phyloP scores from a whole-genome alignment of 2,113 vertebrate genomes.

The Sturnira hondurensis region DNA sequence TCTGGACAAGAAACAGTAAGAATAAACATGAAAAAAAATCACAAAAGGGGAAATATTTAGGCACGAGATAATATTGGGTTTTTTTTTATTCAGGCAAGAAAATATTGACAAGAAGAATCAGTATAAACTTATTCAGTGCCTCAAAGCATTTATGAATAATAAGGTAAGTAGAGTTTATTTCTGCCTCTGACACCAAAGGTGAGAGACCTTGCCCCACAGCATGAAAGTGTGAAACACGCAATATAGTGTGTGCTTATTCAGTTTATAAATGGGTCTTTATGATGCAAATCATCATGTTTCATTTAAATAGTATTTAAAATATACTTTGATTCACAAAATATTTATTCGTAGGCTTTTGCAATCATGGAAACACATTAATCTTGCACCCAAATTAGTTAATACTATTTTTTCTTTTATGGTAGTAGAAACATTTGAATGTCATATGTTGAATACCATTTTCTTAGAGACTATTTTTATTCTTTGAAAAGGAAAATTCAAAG shows the following conservation, averaged over 20 bases:
- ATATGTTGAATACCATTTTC: neutral
- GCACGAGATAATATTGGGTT: neutral
- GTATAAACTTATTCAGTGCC: slow-evolving; percentile 98
- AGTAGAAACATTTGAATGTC: neutral
- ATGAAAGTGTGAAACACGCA: neutral
- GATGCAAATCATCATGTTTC: neutral
- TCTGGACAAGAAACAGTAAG: slow-evolving; percentile 98
- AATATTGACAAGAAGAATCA: slow-evolving; percentile 96
- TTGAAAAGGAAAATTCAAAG: slow-evolving; percentile 10
- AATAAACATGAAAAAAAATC: slow-evolving; percentile 16
- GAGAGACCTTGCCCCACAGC: neutral
- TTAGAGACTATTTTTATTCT: neutral
- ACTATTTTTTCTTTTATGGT: neutral
- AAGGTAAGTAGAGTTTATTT: slow-evolving; percentile 86
- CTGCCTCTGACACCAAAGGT: neutral
- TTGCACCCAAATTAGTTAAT: slow-evolving; percentile 5
- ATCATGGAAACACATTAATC: neutral
- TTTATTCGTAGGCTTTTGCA: neutral
- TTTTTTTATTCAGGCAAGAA: slow-evolving; percentile 87
- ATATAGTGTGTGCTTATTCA: neutral
- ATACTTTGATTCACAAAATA: neutral
- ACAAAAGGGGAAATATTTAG: neutral
- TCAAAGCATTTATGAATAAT: slow-evolving; percentile 99
- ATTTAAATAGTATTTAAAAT: slow-evolving; percentile 30
- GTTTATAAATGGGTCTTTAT: slow-evolving; percentile 12